phyloP scores from a whole-genome alignment of 2,797 vertebrate genomes.

The Spinus olivaceus region DNA sequence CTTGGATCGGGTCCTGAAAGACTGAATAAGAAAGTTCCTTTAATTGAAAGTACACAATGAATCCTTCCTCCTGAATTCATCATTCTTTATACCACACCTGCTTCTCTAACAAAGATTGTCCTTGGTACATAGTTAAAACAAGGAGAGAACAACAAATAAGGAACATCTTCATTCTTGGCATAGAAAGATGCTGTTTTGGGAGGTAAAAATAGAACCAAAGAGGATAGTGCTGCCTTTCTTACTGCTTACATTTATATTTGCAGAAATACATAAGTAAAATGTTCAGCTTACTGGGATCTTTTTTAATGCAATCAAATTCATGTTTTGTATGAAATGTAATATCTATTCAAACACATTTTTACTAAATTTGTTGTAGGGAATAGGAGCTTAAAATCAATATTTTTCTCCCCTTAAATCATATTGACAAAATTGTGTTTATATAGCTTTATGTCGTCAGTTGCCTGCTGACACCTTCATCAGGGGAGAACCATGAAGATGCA shows the following conservation, averaged over 20 bases:
- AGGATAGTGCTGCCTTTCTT: background rate
- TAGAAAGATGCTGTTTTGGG: background rate
- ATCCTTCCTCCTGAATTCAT: background rate
- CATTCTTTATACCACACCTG: background rate
- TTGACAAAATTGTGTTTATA: background rate
- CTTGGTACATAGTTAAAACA: background rate
- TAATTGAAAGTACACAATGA: constrained; percentile 11
- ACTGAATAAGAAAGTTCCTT: constrained; percentile 39
- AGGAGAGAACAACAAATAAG: constrained; percentile 4
- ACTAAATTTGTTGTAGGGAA: background rate
- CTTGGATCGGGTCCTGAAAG: constrained; percentile 4
- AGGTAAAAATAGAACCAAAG: constrained; percentile 1
- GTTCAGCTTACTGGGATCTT: background rate
- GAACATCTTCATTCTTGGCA: background rate
- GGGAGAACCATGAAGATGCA: background rate
- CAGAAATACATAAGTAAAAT: background rate
- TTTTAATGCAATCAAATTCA: background rate
- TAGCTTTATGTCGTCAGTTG: background rate
- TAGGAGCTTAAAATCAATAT: background rate
- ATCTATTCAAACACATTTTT: background rate
- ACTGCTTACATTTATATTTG: background rate
- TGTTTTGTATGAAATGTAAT: background rate
- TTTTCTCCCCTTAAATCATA: background rate
- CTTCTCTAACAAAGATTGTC: background rate
- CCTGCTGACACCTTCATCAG: background rate